Evolutionary conservation across 1,140 invertebrate species (phyloP).

Genomic region (Bombyx mandarina): DNA sequence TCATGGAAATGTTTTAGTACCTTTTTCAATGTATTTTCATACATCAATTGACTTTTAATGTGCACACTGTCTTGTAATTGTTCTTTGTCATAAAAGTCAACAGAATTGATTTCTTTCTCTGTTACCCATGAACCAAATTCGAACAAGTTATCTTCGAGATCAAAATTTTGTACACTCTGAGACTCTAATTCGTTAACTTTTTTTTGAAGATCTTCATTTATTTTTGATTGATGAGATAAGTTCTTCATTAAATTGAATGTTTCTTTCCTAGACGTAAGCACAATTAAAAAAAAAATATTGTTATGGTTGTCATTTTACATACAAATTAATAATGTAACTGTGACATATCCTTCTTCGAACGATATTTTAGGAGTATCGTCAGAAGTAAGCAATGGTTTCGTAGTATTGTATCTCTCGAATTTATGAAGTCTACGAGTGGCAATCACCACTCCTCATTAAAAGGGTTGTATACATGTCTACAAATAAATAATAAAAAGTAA

Average conservation of each 20-base stretch:
- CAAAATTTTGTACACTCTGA: too few relatives aligned
- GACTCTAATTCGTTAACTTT: slow-evolving; percentile 30
- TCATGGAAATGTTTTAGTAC: slow-evolving; percentile 56
- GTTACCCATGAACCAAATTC: slow-evolving; percentile 43
- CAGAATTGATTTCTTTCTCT: slow-evolving; percentile 22
- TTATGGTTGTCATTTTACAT: too few relatives aligned
- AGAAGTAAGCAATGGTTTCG: too few relatives aligned
- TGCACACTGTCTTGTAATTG: slow-evolving; percentile 30
- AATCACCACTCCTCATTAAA: too few relatives aligned
- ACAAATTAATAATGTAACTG: too few relatives aligned
- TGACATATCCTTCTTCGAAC: too few relatives aligned
- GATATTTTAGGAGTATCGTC: too few relatives aligned
- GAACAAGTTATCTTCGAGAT: slow-evolving; percentile 11
- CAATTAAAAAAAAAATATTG: too few relatives aligned
- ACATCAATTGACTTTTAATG: slow-evolving; percentile 28
- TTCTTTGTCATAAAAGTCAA: slow-evolving; percentile 31
- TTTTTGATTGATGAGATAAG: slow-evolving; percentile 49
- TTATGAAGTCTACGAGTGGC: too few relatives aligned
- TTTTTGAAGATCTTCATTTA: slow-evolving; percentile 41
- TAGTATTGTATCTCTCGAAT: too few relatives aligned
- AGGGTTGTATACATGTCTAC: too few relatives aligned
- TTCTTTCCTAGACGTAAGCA: slow-evolving; percentile 41
- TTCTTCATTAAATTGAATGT: slow-evolving; percentile 52
- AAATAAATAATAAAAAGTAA: too few relatives aligned
- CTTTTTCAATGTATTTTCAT: slow-evolving; percentile 47